phyloP scores from a whole-genome alignment of 2,888 invertebrate species.

The Pristionchus mayeri region DNA sequence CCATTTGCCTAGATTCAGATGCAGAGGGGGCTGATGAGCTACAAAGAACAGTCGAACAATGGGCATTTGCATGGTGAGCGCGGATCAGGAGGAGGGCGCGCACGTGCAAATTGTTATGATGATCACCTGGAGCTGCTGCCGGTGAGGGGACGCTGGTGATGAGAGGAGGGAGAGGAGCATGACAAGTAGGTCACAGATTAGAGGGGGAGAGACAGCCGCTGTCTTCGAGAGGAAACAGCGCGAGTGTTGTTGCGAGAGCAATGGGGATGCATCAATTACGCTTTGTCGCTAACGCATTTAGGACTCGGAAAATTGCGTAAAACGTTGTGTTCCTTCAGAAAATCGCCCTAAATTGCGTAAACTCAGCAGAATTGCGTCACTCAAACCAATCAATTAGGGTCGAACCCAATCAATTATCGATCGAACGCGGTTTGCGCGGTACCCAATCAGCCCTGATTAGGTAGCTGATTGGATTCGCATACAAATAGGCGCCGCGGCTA shows the following conservation, averaged over 20 bases:
- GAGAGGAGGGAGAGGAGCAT: not conserved
- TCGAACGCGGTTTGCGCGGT: not conserved
- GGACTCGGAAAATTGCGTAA: not conserved
- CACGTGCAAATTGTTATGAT: not conserved
- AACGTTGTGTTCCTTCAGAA: slow-evolving; percentile 16
- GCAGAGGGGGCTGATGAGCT: not conserved
- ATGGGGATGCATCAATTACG: not conserved
- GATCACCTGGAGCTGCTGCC: not conserved
- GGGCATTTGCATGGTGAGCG: not conserved
- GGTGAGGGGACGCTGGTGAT: not conserved
- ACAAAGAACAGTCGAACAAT: not conserved
- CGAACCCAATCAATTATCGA: too few species aligned
- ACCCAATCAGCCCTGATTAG: slow-evolving; percentile 7
- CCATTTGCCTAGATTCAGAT: not conserved
- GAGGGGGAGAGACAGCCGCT: not conserved
- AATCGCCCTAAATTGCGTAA: not conserved
- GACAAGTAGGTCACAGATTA: not conserved
- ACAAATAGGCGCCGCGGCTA: too few species aligned
- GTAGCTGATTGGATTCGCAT: too few species aligned
- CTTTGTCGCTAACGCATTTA: slow-evolving; percentile 6
- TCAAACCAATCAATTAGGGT: not conserved
- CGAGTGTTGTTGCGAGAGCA: not conserved
- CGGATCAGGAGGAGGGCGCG: not conserved
- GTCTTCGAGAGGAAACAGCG: too few species aligned
- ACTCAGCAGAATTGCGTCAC: not conserved